These are phyloP conservation scores for Dysmachus trigonus DNA, from an alignment of 2,888 invertebrate genomes.

Conservation along the genomic window DNA sequence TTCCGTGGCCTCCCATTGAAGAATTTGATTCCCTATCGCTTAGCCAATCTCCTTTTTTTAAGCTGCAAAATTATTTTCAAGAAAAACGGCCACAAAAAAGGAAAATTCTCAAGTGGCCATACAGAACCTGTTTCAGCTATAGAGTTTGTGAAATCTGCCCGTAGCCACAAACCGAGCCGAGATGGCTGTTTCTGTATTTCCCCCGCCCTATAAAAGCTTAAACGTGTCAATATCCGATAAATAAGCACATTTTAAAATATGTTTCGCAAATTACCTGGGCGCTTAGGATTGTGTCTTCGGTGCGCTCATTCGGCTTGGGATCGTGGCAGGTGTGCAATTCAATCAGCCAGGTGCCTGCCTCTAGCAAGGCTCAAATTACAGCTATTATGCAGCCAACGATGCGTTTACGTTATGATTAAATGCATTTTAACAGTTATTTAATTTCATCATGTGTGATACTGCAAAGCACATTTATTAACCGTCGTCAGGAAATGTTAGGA, in stretches of 20 bases:
- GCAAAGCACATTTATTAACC: background rate
- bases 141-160: background rate
- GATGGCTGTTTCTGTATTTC: background rate
- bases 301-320: background rate
- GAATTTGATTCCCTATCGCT: background rate
- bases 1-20: background rate
- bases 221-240: background rate
- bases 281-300: background rate
- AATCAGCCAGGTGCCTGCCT: background rate
- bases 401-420: background rate
- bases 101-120: background rate
- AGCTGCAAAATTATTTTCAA: background rate
- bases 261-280: background rate
- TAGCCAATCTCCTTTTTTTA: background rate
- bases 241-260: background rate
- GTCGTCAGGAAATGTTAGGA: background rate
- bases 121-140: background rate
- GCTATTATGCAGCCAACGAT: background rate
- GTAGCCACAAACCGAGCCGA: background rate
- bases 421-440: background rate
- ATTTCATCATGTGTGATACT: background rate
- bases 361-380: background rate
- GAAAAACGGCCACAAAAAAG: background rate
- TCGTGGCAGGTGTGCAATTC: background rate
- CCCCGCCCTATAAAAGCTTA: background rate